Base-by-base conservation (phyloP, 1,140 invertebrate genomes). In the Littorina saxatilis region DNA sequence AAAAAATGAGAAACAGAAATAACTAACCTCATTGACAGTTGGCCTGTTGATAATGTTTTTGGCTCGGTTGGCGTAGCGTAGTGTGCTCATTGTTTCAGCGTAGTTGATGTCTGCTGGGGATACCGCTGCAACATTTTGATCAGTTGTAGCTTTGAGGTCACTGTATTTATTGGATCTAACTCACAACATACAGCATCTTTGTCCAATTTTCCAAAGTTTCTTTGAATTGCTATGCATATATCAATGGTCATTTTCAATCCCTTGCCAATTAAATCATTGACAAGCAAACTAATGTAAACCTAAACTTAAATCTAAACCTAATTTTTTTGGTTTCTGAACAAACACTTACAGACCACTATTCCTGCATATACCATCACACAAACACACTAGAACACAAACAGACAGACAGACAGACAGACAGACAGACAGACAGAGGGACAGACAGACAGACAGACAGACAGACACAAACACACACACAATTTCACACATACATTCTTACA, bases 41-140 rank as follows among this genome's bases (percentile, higher is more conserved):
- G 97, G 97, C 89, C 97, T 97, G 91, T 98, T 98, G 89, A 98
- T 97, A 77, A 99, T 98, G 90, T 98, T 98, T 91, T 98, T 98
- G 29, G 92, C 91, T 73, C 91, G 79, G 82, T 92, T 92, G 29
- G 92, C 92, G 87, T 92, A 92, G 20, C 98, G 89, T 55, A 91
- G 95, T 1, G 91, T 91, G 79, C 90, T 92, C 50, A 93, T 74
- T 35, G 92, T 92, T 83, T 93, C 92, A 13, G 85, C 89, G 87
- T 92, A 92, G 84, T 92, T 92, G 94, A 82, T 95, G 92, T 85
- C 95, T 93, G 85, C 95, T 94, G 94, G 96, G 95, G 91, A 92
- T 63, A 92, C 87, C 11, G 90, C 91, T 92, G 84, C 4, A 83
- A 84, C 32, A 68, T 17, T 5, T 47, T 47, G 43, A 47, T 47